phyloP scores from a whole-genome alignment of 2,113 vertebrate species.

The Sarotherodon lohbergeri region DNA sequence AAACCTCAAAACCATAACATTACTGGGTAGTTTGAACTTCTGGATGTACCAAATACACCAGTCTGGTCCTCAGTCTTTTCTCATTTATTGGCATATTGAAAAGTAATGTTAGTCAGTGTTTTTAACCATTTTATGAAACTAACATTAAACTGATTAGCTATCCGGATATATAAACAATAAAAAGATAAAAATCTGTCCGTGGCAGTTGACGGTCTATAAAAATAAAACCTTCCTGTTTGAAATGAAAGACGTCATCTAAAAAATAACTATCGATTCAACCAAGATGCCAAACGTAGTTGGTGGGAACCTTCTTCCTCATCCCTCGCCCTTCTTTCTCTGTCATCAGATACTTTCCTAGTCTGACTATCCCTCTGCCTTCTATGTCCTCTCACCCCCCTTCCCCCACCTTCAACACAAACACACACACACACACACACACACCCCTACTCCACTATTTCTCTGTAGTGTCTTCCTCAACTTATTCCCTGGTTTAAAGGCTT shows the following conservation, averaged over 20 bases:
- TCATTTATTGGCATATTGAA: not conserved
- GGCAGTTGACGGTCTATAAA: not conserved
- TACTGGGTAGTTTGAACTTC: not conserved
- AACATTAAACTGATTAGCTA: not conserved
- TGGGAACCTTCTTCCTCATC: not conserved
- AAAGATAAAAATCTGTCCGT: not conserved
- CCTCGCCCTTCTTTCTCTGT: not conserved
- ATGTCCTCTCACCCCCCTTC: not conserved
- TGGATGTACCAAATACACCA: not conserved
- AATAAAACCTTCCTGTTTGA: not conserved
- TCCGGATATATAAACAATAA: not conserved
- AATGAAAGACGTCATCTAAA: not conserved
- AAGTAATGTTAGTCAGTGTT: not conserved
- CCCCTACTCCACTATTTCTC: not conserved
- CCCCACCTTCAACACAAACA: not conserved
- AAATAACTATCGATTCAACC: not conserved
- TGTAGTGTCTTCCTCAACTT: conserved; percentile 22
- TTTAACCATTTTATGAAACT: not conserved
- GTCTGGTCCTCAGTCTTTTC: not conserved
- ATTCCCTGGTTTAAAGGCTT: conserved; percentile 2
- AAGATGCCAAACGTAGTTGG: not conserved
- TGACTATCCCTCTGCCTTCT: not conserved
- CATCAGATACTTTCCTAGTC: not conserved
- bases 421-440: not conserved
- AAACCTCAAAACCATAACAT: not conserved